A percentile compares a stretch with the other conserved stretches of the same genome.
Conservation (phyloP, 2,113 vertebrate species). For the Phainopepla nitens region DNA sequence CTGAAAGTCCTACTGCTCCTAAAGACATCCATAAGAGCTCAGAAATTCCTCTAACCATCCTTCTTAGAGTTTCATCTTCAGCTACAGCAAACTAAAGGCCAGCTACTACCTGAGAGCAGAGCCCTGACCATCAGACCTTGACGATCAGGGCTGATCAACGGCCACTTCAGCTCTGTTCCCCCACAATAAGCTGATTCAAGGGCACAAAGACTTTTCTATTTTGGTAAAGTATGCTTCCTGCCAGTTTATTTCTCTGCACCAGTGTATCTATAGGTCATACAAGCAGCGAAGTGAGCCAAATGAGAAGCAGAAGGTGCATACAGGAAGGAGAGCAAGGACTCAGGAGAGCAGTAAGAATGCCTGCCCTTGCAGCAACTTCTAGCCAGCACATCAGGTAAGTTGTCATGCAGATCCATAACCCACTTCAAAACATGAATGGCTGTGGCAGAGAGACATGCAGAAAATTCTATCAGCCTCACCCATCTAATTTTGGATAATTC, state of each 20-base stretch:
- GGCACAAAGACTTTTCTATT: background rate
- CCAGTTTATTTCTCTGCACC: background rate
- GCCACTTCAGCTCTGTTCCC: background rate
- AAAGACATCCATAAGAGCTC: background rate
- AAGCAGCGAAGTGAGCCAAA: background rate
- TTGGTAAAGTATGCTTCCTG: background rate
- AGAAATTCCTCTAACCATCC: background rate
- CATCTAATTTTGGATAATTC: background rate
- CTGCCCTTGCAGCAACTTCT: background rate
- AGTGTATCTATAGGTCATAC: background rate
- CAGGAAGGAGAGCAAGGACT: background rate
- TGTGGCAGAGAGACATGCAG: background rate
- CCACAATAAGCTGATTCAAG: background rate
- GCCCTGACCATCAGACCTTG: background rate
- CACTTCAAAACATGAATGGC: background rate
- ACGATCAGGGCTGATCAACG: background rate
- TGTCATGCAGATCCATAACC: background rate
- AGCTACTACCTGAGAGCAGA: background rate
- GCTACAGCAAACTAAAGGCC: background rate
- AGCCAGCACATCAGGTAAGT: background rate
- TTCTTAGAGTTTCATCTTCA: background rate
- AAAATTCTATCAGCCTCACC: background rate
- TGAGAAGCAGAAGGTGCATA: background rate
- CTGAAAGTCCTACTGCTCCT: background rate
- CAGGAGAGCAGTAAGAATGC: rapidly evolving